Base-by-base conservation (phyloP, 2,888 invertebrate species). In the Troides oblongomaculatus region DNA sequence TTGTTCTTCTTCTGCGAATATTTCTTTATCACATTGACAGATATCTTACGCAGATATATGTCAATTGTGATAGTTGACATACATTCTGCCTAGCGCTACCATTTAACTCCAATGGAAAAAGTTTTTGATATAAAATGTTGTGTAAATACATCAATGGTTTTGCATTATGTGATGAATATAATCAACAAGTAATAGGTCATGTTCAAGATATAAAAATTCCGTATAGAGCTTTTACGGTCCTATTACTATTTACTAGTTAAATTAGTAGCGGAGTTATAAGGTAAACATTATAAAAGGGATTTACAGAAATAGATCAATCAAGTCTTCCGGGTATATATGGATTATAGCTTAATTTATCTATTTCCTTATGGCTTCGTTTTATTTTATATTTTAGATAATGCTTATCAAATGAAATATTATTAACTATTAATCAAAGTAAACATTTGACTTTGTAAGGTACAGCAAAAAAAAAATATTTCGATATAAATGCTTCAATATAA, bases 21-120 rank as follows among this genome's bases (percentile, higher is more conserved):
- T 66, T 39, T 67, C 57, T 25, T 62, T 62, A 57, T 62, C 61
- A 23, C 39, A 18, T 56, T 36, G 64, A 64, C 64, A 67, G 53
- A 53, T 53, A 53, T 62, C 58, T 63, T 62, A 53, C 36, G 23
- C 21, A 58, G 56, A 56, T 56, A 21, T 56, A 21, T 56, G n/a
- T 56, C 56, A 10, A 21, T 56, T 21, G 56, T 43, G 56, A 56
- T 18, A 53, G 39, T 23, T n/a, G 53, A 53, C 53, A 53, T 53
- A 53, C 18, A n/a, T 53, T 53, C n/a, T 53, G 53, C 1, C n/a
- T 18, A 53, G 18, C 53, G 53, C n/a, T 53, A 8, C 18, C 53
- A 53, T 12, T 18, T 6, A n/a, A 53, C n/a, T n/a, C 5, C 8
- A 53, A 53, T 18, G 4, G n/a, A 53, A 53, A 53, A 53, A 53